Percentiles rank a stretch among this genome's conserved stretches.
Conservation (phyloP, 2,888 invertebrate species). For the Erannis defoliaria region DNA sequence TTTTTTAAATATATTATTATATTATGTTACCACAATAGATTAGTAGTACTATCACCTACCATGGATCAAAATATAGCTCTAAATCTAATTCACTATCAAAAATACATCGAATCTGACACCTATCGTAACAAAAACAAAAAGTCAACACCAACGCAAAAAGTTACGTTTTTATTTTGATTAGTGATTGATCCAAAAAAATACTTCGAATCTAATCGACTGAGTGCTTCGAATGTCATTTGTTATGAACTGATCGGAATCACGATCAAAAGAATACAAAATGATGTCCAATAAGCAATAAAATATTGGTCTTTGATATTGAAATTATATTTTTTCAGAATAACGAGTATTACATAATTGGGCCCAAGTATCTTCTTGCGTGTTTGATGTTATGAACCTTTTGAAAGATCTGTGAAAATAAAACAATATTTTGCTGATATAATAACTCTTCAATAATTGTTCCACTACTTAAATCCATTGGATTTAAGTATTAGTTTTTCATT, state of each 20-base stretch:
- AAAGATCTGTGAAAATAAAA: background rate
- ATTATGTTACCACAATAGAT: too few species aligned
- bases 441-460: too few species aligned
- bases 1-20: too few species aligned
- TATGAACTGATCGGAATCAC: constrained; percentile 51
- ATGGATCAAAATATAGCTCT: too few species aligned
- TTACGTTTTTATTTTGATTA: constrained; percentile 35
- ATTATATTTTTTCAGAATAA: constrained; percentile 37
- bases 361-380: constrained; percentile 21
- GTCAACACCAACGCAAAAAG: constrained; percentile 1
- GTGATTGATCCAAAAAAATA: constrained; percentile 31
- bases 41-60: too few species aligned
- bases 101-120: too few species aligned
- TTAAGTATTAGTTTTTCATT: too few species aligned
- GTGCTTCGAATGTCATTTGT: constrained; percentile 58
- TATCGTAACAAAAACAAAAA: background rate
- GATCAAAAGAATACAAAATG: constrained; percentile 43
- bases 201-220: constrained; percentile 54
- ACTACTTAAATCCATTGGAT: too few species aligned
- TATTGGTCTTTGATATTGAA: constrained; percentile 38
- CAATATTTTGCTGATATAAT: background rate
- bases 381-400: constrained; percentile 4
- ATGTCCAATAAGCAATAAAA: constrained; percentile 34
- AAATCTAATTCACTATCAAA: too few species aligned
- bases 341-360: constrained; percentile 20